Percentiles rank a stretch among this genome's conserved stretches.
These are phyloP conservation scores for Sebastes minor DNA, from an alignment of 2,797 vertebrate genomes.

Conservation along the genomic window DNA sequence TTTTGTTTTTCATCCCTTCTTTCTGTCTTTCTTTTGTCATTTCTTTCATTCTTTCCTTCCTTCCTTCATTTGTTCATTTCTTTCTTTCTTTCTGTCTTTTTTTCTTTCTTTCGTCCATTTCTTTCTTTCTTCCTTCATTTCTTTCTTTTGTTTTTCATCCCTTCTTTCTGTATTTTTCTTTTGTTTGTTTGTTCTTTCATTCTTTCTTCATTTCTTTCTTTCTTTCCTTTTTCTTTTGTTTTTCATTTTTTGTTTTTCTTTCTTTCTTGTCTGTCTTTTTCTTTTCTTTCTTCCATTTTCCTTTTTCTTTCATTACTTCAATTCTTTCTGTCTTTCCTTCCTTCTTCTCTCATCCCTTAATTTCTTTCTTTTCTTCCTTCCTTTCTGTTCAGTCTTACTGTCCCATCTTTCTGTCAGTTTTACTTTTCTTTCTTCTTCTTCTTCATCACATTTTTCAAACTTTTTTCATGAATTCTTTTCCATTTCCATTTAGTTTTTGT, in stretches of 20 bases:
- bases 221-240: not conserved
- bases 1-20: too few relatives aligned
- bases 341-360: not conserved
- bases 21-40: not conserved
- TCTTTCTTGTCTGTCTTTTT: not conserved
- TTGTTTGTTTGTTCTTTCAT: not conserved
- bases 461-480: not conserved
- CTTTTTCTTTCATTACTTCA: too few relatives aligned
- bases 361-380: not conserved
- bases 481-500: not conserved
- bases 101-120: too few relatives aligned
- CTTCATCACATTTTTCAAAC: not conserved
- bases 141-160: not conserved
- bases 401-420: not conserved
- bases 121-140: not conserved
- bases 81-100: not conserved
- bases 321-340: too few relatives aligned
- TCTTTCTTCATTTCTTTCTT: not conserved
- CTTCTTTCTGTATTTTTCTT: not conserved
- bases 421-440: not conserved
- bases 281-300: not conserved
- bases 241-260: not conserved
- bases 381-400: not conserved
- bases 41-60: too few relatives aligned
- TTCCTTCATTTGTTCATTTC: not conserved